Conservation (phyloP, 37 sponge, comb jelly and placozoan species). For the Chondrilla cf. caribensis region DNA sequence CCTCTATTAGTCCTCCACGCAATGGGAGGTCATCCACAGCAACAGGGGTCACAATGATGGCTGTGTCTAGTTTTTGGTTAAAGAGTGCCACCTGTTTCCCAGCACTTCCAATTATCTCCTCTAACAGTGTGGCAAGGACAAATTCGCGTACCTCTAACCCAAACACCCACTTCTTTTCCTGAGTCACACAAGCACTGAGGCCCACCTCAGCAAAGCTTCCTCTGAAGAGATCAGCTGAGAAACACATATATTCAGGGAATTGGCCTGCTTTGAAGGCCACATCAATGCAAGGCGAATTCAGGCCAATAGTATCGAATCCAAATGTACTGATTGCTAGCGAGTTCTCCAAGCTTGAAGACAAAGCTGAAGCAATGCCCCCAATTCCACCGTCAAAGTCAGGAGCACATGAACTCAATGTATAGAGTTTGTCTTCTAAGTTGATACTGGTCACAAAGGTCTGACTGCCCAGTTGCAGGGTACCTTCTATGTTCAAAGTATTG, state of each 20-base stretch:
- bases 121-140: background rate
- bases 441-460: background rate
- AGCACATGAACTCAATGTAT: background rate
- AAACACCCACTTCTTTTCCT: background rate
- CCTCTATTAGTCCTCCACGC: background rate
- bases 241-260: constrained; percentile 3
- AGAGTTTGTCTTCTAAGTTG: background rate
- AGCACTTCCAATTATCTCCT: background rate
- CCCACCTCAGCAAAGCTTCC: background rate
- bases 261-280: background rate
- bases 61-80: constrained; percentile 3
- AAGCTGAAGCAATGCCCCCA: background rate
- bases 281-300: background rate
- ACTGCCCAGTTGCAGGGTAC: background rate
- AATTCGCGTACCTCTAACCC: constrained; percentile 4
- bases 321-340: background rate
- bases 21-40: background rate
- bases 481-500: background rate
- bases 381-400: background rate
- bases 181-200: background rate
- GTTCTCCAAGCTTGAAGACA: background rate
- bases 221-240: background rate
- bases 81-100: background rate
- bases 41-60: constrained; percentile 10
- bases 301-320: background rate